Percentiles rank a stretch among this genome's conserved stretches.
Evolutionary conservation across 2,797 vertebrate species (phyloP).

Genomic region (Lateolabrax maculatus): DNA sequence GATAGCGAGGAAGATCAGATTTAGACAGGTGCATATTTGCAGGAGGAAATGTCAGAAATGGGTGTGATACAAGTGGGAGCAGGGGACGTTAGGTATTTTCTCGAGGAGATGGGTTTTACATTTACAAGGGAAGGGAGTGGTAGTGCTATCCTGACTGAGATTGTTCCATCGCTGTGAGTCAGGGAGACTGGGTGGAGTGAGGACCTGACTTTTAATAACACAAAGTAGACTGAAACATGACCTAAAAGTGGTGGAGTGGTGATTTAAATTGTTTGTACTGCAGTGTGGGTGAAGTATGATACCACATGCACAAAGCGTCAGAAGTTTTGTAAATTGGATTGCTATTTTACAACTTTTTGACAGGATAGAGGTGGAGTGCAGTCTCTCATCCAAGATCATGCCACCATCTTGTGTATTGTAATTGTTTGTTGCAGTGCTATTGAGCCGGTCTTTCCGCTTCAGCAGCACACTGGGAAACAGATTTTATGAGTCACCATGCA

Average conservation of each 20-base stretch:
- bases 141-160: conserved; percentile 43
- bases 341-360: conserved; percentile 26
- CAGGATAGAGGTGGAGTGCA: conserved; percentile 24
- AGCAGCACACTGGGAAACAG: conserved; percentile 20
- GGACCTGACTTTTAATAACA: conserved; percentile 62
- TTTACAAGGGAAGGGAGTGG: conserved; percentile 50
- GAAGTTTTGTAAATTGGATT: conserved; percentile 15
- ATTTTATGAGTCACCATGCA: conserved; percentile 52
- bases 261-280: conserved; percentile 47
- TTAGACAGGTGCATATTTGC: conserved; percentile 49
- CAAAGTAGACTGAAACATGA: conserved; percentile 18
- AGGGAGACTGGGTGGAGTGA: conserved; percentile 44
- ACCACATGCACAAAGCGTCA: background rate
- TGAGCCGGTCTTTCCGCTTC: conserved; percentile 31
- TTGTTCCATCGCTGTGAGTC: conserved; percentile 35
- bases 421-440: conserved; percentile 39
- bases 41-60: conserved; percentile 39
- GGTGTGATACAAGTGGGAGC: conserved; percentile 47
- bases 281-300: conserved; percentile 20
- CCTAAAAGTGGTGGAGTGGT: conserved; percentile 9
- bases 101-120: conserved; percentile 57
- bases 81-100: conserved; percentile 53
- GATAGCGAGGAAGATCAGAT: conserved; percentile 30
- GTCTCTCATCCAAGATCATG: conserved; percentile 24
- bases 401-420: conserved; percentile 20